Evolutionary conservation across 2,888 invertebrate genomes (phyloP).

Genomic region (Drosophila multiciliata): DNA sequence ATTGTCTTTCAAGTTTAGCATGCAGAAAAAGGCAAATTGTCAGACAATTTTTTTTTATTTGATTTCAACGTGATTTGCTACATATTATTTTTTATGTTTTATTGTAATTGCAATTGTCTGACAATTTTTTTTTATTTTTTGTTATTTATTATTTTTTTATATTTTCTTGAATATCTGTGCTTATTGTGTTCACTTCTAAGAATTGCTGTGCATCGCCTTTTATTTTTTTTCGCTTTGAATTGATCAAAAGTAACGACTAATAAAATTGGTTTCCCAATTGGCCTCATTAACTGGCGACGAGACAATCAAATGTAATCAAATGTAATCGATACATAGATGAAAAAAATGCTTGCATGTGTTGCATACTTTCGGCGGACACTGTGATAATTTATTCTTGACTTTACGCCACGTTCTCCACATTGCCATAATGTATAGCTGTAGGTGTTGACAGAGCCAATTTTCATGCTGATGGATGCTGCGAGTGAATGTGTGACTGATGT

Average conservation of each 20-base stretch:
- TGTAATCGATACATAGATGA: not conserved
- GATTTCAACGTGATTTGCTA: not conserved
- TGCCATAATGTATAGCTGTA: conserved; percentile 24
- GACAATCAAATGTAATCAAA: conserved; percentile 18
- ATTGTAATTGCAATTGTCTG: not conserved
- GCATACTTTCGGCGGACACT: conserved; percentile 33
- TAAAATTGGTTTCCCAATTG: conserved; percentile 14
- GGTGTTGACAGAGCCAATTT: conserved; percentile 75
- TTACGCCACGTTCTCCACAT: not conserved
- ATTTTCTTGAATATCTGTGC: not conserved
- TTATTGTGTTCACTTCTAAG: conserved; percentile 1
- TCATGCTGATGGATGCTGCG: conserved; percentile 49
- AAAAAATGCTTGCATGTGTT: conserved; percentile 6
- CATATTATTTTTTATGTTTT: conserved; percentile 2
- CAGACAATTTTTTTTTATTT: conserved; percentile 14
- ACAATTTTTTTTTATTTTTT: conserved; percentile 8
- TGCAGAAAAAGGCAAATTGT: not conserved
- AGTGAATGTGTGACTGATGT: conserved; percentile 42
- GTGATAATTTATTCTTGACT: conserved; percentile 18
- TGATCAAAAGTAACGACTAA: conserved; percentile 15
- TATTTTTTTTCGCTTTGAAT: not conserved
- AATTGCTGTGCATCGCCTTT: conserved; percentile 5
- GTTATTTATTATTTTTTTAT: conserved; percentile 7
- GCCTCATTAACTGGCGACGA: conserved; percentile 6
- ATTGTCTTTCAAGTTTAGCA: not conserved